phyloP scores from a whole-genome alignment of 2,797 vertebrate genomes.

The Bradypodion pumilum region DNA sequence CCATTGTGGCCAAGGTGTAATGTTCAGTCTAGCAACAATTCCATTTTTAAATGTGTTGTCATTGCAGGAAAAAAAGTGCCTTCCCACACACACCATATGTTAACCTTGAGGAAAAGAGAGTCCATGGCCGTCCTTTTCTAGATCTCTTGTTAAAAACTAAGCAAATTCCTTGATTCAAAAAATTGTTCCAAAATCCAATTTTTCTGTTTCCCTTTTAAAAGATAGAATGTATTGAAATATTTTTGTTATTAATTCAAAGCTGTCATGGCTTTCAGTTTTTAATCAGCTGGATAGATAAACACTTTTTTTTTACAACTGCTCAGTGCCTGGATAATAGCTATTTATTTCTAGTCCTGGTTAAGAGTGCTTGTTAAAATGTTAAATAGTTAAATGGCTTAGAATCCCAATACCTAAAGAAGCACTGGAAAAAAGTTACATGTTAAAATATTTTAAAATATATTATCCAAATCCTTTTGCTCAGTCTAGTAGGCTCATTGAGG shows the following conservation, averaged over 20 bases:
- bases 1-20: constrained; percentile 48
- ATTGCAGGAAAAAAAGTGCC: constrained; percentile 19
- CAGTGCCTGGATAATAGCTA: neutral
- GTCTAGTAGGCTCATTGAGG: no score
- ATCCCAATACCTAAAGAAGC: no score
- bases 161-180: constrained; percentile 15
- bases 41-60: constrained; percentile 48
- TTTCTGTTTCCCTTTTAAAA: constrained; percentile 27
- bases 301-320: neutral
- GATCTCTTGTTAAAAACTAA: no score
- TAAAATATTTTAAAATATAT: no score
- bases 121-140: neutral
- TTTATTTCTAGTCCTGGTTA: no score
- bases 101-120: constrained; percentile 9
- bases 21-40: constrained; percentile 45
- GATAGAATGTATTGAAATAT: constrained; percentile 4
- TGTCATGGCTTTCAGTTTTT: neutral
- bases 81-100: neutral
- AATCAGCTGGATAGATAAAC: neutral
- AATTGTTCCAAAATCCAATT: constrained; percentile 12
- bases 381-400: no score
- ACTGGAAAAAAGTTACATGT: no score
- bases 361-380: no score
- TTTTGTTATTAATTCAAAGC: constrained; percentile 15
- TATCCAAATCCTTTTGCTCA: no score